Evolutionary conservation across 2,888 invertebrate genomes (phyloP).

Genomic region (Cremastobaeus sp.): DNA sequence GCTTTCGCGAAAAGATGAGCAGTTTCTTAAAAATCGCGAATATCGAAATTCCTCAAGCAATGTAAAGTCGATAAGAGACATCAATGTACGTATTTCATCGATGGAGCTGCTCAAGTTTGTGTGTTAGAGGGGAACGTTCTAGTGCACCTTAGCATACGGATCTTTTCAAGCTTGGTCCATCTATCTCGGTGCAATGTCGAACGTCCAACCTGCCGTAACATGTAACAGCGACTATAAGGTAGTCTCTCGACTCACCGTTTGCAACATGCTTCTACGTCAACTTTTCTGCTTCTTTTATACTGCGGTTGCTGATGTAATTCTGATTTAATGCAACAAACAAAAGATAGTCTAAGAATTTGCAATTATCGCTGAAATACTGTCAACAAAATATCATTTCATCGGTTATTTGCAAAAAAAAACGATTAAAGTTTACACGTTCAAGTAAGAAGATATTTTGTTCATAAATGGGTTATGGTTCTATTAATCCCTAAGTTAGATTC

Average conservation of each 20-base stretch:
- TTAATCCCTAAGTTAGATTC: no score
- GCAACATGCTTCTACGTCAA: conserved; percentile 51
- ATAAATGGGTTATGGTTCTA: no score
- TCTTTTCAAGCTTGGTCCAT: conserved; percentile 55
- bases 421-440: no score
- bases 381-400: no score
- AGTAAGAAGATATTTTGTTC: no score
- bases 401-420: no score
- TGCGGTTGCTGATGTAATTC: conserved; percentile 42
- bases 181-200: conserved; percentile 57
- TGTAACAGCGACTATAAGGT: conserved; percentile 59
- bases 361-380: no score
- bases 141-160: conserved; percentile 14
- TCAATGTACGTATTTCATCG: background rate
- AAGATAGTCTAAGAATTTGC: no score
- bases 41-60: background rate
- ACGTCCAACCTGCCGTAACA: conserved; percentile 59
- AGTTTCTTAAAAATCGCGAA: background rate
- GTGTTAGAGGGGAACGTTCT: conserved; percentile 12
- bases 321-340: conserved; percentile 27
- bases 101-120: conserved; percentile 11
- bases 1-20: no score
- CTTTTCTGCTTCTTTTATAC: conserved; percentile 54
- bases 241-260: conserved; percentile 58
- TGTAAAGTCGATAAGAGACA: background rate